Percentiles rank a stretch among this genome's conserved stretches.
These are phyloP conservation scores for Ahaetulla prasina DNA, from an alignment of 2,113 vertebrate genomes.

Conservation along the genomic window DNA sequence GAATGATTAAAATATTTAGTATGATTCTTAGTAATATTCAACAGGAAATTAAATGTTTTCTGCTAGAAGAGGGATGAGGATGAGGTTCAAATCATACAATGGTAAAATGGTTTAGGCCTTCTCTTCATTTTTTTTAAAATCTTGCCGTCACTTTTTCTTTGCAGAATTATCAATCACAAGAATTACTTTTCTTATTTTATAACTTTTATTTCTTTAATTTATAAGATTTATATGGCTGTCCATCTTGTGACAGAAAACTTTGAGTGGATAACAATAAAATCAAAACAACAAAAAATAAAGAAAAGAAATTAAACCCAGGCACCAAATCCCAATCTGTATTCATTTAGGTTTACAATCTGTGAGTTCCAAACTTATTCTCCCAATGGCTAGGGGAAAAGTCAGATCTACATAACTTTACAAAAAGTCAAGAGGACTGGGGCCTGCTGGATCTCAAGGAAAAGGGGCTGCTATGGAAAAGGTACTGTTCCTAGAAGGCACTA, in stretches of 20 bases:
- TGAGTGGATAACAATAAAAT: background rate
- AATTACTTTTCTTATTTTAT: background rate
- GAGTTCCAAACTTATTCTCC: background rate
- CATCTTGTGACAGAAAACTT: background rate
- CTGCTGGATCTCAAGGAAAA: background rate
- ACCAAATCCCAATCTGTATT: background rate
- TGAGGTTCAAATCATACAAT: background rate
- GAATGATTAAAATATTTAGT: conserved; percentile 30
- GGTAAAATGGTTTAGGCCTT: background rate
- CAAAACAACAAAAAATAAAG: background rate
- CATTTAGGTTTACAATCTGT: background rate
- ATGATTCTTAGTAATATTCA: background rate
- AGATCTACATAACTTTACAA: background rate
- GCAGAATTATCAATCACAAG: background rate
- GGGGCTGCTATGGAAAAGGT: background rate
- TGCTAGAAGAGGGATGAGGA: background rate
- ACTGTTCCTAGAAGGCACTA: background rate
- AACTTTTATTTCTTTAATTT: background rate
- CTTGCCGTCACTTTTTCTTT: background rate
- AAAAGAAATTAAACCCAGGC: background rate
- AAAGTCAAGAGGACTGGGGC: background rate
- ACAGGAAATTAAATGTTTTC: background rate
- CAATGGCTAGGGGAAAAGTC: background rate
- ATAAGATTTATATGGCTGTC: background rate
- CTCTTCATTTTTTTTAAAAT: background rate